Conservation (phyloP, 2,888 invertebrate genomes). For the Sclerodermus sp. region DNA sequence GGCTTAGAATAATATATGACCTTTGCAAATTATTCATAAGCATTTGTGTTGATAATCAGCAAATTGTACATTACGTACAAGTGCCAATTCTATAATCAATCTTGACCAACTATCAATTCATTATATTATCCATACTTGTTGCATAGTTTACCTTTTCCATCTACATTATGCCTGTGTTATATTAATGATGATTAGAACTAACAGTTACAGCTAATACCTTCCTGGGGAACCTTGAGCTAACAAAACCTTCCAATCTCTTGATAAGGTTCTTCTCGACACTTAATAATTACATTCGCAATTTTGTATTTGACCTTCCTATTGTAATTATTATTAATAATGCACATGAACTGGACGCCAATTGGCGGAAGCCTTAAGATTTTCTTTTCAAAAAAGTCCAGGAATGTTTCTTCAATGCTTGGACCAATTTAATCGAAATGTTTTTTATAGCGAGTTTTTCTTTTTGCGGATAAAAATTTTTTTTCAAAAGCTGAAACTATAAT, state of each 20-base stretch:
- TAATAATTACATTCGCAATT: conserved; percentile 7
- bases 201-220: conserved; percentile 32
- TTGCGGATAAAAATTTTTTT: not conserved
- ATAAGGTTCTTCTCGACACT: conserved; percentile 22
- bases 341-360: conserved; percentile 36
- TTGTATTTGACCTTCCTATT: conserved; percentile 15
- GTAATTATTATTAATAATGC: conserved; percentile 36
- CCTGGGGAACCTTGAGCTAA: conserved; percentile 30
- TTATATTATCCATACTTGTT: not conserved
- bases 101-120: conserved; percentile 14
- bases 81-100: conserved; percentile 10
- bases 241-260: conserved; percentile 24
- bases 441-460: not conserved
- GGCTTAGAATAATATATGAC: conserved; percentile 6
- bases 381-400: no score
- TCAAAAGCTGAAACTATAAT: no score
- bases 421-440: not conserved
- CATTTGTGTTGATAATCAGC: conserved; percentile 12
- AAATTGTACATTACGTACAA: not conserved
- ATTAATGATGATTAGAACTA: conserved; percentile 33
- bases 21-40: conserved; percentile 5
- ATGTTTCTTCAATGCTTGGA: no score
- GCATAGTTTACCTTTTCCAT: conserved; percentile 8
- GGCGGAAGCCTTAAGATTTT: conserved; percentile 19
- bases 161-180: conserved; percentile 30